A percentile compares a stretch with the other conserved stretches of the same genome.
These are phyloP conservation scores for Syrphus vitripennis DNA, from an alignment of 2,888 invertebrate genomes.

Conservation along the genomic window DNA sequence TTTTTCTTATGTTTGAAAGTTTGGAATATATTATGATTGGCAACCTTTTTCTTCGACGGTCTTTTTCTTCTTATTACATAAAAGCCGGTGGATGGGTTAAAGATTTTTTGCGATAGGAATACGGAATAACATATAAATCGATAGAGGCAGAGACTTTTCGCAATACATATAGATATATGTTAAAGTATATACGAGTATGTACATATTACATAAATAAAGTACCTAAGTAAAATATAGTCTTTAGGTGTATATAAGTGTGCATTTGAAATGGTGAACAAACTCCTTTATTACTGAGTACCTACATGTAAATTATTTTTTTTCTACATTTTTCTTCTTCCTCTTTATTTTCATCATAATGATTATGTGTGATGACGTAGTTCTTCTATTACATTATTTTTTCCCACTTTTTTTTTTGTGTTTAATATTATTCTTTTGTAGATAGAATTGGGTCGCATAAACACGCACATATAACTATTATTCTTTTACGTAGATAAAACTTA, in stretches of 20 bases:
- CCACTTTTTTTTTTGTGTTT: constrained; percentile 2
- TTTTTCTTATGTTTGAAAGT: too few relatives aligned
- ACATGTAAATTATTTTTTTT: not conserved
- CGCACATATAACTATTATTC: not conserved
- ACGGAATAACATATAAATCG: not conserved
- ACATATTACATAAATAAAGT: too few relatives aligned
- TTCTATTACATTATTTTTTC: constrained; percentile 57
- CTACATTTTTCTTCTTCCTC: not conserved
- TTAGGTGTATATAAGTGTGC: not conserved
- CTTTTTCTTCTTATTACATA: not conserved
- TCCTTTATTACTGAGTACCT: not conserved
- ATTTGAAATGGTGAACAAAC: not conserved
- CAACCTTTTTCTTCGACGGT: not conserved
- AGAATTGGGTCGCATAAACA: constrained; percentile 61
- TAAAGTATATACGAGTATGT: not conserved
- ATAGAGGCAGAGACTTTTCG: not conserved
- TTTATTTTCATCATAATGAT: constrained; percentile 17
- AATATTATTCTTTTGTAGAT: constrained; percentile 49
- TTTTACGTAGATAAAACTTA: not conserved
- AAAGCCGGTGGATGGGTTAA: constrained; percentile 15
- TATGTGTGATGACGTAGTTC: constrained; percentile 51
- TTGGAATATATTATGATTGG: not conserved
- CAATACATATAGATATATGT: not conserved
- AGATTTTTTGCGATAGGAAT: constrained; percentile 11
- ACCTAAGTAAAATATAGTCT: too few relatives aligned